Evolutionary conservation across 1,140 invertebrate genomes (phyloP).

Genomic region (Drosophila cardini): DNA sequence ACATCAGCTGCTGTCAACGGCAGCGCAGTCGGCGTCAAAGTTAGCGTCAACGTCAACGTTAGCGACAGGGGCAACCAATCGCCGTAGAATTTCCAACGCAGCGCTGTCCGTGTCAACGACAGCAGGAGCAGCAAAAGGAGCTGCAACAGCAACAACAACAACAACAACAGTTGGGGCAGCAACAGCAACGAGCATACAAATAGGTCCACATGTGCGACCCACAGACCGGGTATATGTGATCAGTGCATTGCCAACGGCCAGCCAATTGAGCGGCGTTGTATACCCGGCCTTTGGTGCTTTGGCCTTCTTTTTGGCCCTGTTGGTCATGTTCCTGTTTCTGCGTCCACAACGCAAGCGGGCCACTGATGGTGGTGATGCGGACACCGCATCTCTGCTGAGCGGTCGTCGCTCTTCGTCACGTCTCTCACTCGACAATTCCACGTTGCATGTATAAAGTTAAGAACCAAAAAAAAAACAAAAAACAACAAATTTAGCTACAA

Average conservation of each 20-base stretch:
- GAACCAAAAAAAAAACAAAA: constrained; percentile 1
- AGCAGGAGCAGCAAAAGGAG: constrained; percentile 28
- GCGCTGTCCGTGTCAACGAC: constrained; percentile 5
- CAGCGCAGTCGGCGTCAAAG: background rate
- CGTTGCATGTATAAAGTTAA: constrained; percentile 68
- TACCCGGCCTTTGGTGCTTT: constrained; percentile 73
- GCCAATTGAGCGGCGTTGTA: constrained; percentile 67
- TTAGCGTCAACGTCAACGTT: background rate
- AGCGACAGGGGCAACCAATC: constrained; percentile 14
- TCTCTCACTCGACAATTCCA: constrained; percentile 63
- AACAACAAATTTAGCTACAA: too few relatives aligned
- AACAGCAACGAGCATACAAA: background rate
- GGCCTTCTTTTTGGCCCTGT: constrained; percentile 68
- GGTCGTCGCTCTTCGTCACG: constrained; percentile 48
- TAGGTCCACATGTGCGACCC: constrained; percentile 32
- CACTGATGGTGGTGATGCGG: constrained; percentile 38
- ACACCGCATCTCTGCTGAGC: constrained; percentile 64
- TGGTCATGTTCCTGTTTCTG: constrained; percentile 76
- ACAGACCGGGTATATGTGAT: constrained; percentile 76
- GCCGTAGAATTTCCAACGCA: constrained; percentile 4
- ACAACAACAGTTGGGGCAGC: background rate
- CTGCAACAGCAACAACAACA: constrained; percentile 30
- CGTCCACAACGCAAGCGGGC: constrained; percentile 71
- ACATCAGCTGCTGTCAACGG: constrained; percentile 60
- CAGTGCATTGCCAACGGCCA: constrained; percentile 68